These are phyloP conservation scores for Menidia menidia DNA, from an alignment of 2,797 vertebrate genomes.

Conservation along the genomic window DNA sequence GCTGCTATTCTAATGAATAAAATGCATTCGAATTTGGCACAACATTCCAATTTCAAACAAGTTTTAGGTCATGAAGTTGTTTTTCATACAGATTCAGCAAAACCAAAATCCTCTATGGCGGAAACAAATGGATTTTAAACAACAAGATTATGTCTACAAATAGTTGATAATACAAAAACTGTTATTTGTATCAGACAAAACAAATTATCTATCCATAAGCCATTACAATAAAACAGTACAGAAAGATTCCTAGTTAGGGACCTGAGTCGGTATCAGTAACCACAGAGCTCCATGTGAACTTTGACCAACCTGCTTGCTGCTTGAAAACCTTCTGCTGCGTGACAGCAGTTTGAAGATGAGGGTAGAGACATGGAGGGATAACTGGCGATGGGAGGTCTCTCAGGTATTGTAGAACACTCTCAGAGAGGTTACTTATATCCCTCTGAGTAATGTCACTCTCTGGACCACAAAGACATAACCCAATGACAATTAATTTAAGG, in stretches of 20 bases:
- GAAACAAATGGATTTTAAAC: too few species aligned
- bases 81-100: too few species aligned
- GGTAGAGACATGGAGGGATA: conserved; percentile 81
- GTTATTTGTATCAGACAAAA: too few species aligned
- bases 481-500: not conserved
- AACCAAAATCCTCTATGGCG: too few species aligned
- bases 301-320: conserved; percentile 62
- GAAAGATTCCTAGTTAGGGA: not conserved
- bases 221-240: not conserved
- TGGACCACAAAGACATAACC: conserved; percentile 65
- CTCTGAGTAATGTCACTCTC: conserved; percentile 81
- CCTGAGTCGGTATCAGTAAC: not conserved
- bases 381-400: conserved; percentile 87
- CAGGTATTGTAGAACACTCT: conserved; percentile 87
- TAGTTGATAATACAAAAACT: too few species aligned
- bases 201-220: too few species aligned
- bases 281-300: not conserved
- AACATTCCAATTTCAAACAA: too few species aligned
- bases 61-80: too few species aligned
- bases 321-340: conserved; percentile 74
- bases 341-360: conserved; percentile 83
- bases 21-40: too few species aligned
- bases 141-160: too few species aligned
- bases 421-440: conserved; percentile 83
- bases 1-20: too few species aligned